Percentiles rank a stretch among this genome's conserved stretches.
phyloP scores from a whole-genome alignment of 2,113 vertebrate species.

The Burhinus bistriatus region DNA sequence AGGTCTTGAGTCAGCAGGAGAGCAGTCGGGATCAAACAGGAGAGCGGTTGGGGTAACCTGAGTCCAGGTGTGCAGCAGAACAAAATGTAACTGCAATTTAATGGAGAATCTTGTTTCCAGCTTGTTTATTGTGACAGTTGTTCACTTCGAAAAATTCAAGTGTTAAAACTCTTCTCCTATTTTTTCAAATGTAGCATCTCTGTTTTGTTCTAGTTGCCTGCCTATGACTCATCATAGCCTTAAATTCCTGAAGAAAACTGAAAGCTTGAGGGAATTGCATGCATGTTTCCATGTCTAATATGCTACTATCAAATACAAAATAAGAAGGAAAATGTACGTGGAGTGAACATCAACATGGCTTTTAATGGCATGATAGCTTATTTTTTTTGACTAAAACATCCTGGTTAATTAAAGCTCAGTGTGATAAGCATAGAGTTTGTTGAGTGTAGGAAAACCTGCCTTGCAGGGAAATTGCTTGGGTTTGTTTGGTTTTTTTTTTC shows the following conservation, averaged over 20 bases:
- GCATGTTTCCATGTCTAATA: neutral
- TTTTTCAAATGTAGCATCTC: neutral
- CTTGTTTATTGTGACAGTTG: neutral
- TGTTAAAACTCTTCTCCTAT: neutral
- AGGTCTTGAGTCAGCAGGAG: neutral
- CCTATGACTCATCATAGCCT: neutral
- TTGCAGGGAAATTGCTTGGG: neutral
- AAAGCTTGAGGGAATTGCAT: neutral
- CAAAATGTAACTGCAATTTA: neutral
- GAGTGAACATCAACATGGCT: neutral
- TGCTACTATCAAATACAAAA: neutral
- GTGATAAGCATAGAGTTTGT: neutral
- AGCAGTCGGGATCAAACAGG: rapidly evolving
- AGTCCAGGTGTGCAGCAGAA: neutral
- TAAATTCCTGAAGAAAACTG: neutral
- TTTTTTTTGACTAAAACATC: neutral
- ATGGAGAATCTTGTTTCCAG: neutral
- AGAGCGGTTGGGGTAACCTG: rapidly evolving
- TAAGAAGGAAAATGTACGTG: neutral
- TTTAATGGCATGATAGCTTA: neutral
- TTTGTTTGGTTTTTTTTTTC: neutral
- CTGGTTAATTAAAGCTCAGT: neutral
- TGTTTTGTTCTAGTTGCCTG: neutral
- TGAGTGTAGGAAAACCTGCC: neutral
- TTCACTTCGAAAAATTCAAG: neutral